Conservation (phyloP, 2,113 vertebrate species). For the Tretioscincus oriximinensis region DNA sequence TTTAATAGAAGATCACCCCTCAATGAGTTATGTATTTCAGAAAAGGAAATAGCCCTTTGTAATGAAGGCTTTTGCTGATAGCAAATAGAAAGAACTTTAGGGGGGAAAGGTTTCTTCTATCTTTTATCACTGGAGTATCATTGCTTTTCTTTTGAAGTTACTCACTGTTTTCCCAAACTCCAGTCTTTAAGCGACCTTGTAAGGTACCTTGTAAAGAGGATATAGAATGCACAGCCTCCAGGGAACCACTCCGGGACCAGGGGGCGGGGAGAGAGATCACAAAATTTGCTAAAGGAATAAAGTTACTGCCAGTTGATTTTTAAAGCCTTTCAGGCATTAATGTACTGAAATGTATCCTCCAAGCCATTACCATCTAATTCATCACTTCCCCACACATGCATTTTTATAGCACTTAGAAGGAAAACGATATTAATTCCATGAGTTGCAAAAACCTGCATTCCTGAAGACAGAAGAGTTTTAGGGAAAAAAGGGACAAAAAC, state of each 20-base stretch:
- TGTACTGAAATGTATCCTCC: conserved; percentile 56
- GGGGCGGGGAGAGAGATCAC: neutral
- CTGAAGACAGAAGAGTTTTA: conserved; percentile 53
- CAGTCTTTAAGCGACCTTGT: conserved; percentile 54
- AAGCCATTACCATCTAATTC: conserved; percentile 55
- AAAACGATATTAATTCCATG: conserved; percentile 65
- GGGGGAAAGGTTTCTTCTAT: conserved; percentile 48
- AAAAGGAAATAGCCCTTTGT: conserved; percentile 51
- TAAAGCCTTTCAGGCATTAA: conserved; percentile 57
- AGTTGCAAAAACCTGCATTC: conserved; percentile 63
- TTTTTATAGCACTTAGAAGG: conserved; percentile 59
- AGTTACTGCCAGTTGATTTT: conserved; percentile 60
- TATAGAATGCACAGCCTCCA: conserved; percentile 44
- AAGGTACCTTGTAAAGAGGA: conserved; percentile 32
- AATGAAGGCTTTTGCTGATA: conserved; percentile 56
- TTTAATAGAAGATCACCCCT: conserved; percentile 34
- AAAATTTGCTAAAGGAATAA: conserved; percentile 47
- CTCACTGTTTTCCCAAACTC: conserved; percentile 41
- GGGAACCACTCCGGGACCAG: conserved; percentile 43
- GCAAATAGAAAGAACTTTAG: conserved; percentile 63
- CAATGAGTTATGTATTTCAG: conserved; percentile 28
- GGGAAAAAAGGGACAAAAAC: conserved; percentile 31
- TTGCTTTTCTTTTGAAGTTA: conserved; percentile 42
- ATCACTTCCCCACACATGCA: conserved; percentile 30
- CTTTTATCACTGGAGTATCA: conserved; percentile 39